Evolutionary conservation across 2,113 vertebrate genomes (phyloP).

Genomic region (Gallinago paraguaiae): DNA sequence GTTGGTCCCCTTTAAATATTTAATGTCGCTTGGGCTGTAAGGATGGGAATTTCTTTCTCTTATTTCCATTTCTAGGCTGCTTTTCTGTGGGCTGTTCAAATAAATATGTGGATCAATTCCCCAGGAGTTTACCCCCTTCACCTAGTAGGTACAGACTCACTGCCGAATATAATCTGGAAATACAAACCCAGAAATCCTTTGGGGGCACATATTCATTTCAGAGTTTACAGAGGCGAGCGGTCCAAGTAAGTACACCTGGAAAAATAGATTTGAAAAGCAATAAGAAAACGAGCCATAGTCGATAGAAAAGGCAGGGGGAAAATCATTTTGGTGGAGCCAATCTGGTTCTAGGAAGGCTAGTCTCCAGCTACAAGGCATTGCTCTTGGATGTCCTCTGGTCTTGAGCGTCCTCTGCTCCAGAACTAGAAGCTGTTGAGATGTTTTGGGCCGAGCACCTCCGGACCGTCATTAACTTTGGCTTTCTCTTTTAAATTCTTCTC

Average conservation of each 20-base stretch:
- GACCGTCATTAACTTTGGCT: neutral
- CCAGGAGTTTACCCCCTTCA: slow-evolving; percentile 27
- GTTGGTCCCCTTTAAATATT: slow-evolving; percentile 48
- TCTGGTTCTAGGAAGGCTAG: slow-evolving; percentile 23
- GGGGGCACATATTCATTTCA: slow-evolving; percentile 17
- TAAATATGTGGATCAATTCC: slow-evolving; percentile 49
- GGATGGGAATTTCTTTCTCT: slow-evolving; percentile 47
- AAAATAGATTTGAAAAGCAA: slow-evolving; percentile 26
- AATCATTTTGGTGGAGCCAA: neutral
- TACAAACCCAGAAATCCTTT: slow-evolving; percentile 36
- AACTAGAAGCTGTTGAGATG: slow-evolving; percentile 15
- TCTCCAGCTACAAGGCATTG: neutral
- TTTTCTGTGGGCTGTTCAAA: slow-evolving; percentile 58
- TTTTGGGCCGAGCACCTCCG: neutral
- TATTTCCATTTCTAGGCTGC: slow-evolving; percentile 63
- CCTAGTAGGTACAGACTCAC: slow-evolving; percentile 40
- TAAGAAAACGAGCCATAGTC: neutral
- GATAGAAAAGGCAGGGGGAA: neutral
- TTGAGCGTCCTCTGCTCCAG: neutral
- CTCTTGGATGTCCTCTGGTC: slow-evolving; percentile 30
- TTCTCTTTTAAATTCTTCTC: slow-evolving; percentile 77
- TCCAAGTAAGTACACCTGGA: slow-evolving; percentile 51
- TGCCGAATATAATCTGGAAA: slow-evolving; percentile 40
- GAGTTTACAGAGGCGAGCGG: slow-evolving; percentile 39
- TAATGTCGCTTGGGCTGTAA: slow-evolving; percentile 34